Evolutionary conservation across 2,888 invertebrate species (phyloP).

Genomic region (Erebia palarica): DNA sequence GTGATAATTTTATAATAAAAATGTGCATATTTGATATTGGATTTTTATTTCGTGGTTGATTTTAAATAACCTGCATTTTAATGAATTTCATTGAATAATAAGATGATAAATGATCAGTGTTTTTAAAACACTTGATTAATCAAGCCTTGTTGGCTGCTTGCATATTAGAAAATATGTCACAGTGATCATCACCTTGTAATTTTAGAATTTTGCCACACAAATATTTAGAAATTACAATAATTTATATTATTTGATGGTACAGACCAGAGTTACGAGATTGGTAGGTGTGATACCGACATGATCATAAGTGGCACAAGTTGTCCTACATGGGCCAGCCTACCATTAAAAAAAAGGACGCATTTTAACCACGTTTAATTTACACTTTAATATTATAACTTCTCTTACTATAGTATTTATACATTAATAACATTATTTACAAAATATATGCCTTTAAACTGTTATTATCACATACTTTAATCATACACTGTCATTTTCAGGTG

Average conservation of each 20-base stretch:
- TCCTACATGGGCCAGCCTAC: not conserved
- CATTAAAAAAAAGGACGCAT: conserved; percentile 2
- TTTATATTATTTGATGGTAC: too few relatives aligned
- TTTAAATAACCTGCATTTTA: not conserved
- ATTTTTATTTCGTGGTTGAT: not conserved
- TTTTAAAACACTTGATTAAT: too few relatives aligned
- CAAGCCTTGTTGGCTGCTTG: too few relatives aligned
- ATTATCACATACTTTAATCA: conserved; percentile 52
- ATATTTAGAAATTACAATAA: too few relatives aligned
- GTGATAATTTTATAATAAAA: conserved; percentile 34
- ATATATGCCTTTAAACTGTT: conserved; percentile 51
- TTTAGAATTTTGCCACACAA: too few relatives aligned
- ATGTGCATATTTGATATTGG: conserved; percentile 16
- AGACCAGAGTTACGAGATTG: too few relatives aligned
- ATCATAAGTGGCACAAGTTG: too few relatives aligned
- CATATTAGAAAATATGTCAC: too few relatives aligned
- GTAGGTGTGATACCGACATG: too few relatives aligned
- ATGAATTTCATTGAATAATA: not conserved
- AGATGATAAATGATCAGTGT: too few relatives aligned
- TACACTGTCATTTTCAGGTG: conserved; percentile 71
- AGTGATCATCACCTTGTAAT: too few relatives aligned
- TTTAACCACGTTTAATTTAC: conserved; percentile 1
- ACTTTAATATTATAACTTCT: conserved; percentile 44
- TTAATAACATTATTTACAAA: conserved; percentile 59
- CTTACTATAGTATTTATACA: conserved; percentile 42